These are phyloP conservation scores for Peromyscus nudipes DNA, from an alignment of 2,797 vertebrate species.

Conservation along the genomic window DNA sequence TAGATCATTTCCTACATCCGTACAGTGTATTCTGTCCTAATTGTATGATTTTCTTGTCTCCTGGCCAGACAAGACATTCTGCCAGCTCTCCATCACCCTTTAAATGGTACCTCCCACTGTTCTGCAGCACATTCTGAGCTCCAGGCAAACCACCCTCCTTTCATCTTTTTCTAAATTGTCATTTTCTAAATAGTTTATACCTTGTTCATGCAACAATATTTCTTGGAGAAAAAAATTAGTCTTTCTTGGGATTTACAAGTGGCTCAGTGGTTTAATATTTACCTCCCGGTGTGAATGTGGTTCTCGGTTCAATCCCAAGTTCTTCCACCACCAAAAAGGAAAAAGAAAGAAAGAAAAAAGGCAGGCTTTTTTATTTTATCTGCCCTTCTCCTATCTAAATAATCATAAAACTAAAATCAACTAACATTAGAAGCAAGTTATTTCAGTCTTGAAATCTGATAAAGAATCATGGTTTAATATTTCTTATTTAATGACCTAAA, in stretches of 20 bases:
- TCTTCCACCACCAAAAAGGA: background rate
- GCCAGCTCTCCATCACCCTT: background rate
- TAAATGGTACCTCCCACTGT: background rate
- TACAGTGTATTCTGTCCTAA: background rate
- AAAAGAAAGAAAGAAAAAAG: background rate
- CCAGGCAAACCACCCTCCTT: background rate
- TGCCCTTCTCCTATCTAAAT: background rate
- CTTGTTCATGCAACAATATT: background rate
- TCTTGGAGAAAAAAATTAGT: background rate
- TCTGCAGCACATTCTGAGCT: background rate
- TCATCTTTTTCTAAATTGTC: background rate
- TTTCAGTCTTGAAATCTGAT: background rate
- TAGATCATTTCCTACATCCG: background rate
- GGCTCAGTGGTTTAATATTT: background rate
- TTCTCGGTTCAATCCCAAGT: background rate
- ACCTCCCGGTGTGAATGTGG: background rate
- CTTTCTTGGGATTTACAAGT: background rate
- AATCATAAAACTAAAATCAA: background rate
- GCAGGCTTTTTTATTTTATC: background rate
- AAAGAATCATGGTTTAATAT: background rate
- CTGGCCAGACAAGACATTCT: background rate
- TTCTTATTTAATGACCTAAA: constrained; percentile 28
- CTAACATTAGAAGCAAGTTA: background rate
- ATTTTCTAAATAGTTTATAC: background rate
- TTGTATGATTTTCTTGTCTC: background rate